Evolutionary conservation across 2,888 invertebrate species (phyloP).

Genomic region (Drosophila mulleri): DNA sequence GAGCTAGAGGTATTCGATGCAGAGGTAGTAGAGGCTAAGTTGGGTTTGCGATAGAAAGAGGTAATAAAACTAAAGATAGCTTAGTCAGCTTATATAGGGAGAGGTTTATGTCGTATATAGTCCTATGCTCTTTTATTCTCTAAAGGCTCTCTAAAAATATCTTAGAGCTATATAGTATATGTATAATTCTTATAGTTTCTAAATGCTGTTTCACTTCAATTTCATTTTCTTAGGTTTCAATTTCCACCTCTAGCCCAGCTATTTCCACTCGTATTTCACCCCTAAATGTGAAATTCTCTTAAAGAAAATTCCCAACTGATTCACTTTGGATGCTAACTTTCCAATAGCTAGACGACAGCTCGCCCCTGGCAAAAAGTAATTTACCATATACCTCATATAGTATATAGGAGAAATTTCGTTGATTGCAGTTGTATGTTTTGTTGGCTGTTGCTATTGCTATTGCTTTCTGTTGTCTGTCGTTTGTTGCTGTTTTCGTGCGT

Average conservation of each 20-base stretch:
- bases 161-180: background rate
- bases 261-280: background rate
- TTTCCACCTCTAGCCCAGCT: background rate
- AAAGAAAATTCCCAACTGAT: background rate
- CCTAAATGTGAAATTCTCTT: background rate
- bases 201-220: background rate
- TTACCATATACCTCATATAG: background rate
- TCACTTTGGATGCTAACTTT: background rate
- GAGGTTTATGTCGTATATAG: background rate
- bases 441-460: conserved; percentile 23
- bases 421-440: conserved; percentile 13
- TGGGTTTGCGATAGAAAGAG: no score
- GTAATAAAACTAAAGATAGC: background rate
- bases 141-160: background rate
- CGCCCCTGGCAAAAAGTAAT: no score
- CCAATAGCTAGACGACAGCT: no score
- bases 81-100: background rate
- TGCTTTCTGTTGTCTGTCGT: conserved; percentile 55
- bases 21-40: no score
- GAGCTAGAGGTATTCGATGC: no score
- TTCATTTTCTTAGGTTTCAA: background rate
- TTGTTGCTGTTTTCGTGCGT: conserved; percentile 27
- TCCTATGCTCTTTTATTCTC: no score
- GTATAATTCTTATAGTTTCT: background rate
- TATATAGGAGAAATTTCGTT: background rate